These are phyloP conservation scores for Eurystomus glaucurus DNA, from an alignment of 2,797 vertebrate genomes.

Conservation along the genomic window DNA sequence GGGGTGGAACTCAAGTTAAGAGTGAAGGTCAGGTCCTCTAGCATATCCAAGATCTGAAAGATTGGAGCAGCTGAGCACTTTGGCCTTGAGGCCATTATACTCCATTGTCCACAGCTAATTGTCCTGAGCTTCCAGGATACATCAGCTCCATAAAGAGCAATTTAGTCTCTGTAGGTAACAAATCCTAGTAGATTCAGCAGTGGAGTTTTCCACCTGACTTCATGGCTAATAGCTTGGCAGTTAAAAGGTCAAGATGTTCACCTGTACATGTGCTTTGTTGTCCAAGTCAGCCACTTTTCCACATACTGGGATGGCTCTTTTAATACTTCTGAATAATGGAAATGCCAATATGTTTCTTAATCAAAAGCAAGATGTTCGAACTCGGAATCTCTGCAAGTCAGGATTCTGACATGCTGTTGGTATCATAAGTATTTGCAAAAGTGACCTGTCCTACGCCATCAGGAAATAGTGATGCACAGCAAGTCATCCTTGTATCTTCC, in stretches of 20 bases:
- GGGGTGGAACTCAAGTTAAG: neutral
- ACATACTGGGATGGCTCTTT: neutral
- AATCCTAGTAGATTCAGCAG: neutral
- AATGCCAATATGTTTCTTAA: neutral
- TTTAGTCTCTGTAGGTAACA: neutral
- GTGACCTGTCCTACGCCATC: neutral
- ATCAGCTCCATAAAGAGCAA: neutral
- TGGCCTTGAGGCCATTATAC: neutral
- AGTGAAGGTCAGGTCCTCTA: neutral
- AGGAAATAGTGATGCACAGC: neutral
- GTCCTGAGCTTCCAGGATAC: neutral
- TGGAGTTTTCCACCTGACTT: neutral
- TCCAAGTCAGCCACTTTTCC: neutral
- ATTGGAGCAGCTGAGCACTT: neutral
- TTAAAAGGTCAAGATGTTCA: constrained; percentile 40
- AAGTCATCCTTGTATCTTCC: neutral
- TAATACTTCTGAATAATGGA: constrained; percentile 11
- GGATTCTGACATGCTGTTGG: neutral
- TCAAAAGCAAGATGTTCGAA: neutral
- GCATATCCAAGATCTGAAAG: neutral
- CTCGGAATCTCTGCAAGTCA: neutral
- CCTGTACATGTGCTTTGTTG: neutral
- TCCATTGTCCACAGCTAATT: neutral
- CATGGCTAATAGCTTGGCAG: neutral
- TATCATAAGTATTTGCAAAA: neutral